Percentiles rank a stretch among this genome's conserved stretches.
phyloP scores from a whole-genome alignment of 2,888 invertebrate species.

The Polietes domitor region DNA sequence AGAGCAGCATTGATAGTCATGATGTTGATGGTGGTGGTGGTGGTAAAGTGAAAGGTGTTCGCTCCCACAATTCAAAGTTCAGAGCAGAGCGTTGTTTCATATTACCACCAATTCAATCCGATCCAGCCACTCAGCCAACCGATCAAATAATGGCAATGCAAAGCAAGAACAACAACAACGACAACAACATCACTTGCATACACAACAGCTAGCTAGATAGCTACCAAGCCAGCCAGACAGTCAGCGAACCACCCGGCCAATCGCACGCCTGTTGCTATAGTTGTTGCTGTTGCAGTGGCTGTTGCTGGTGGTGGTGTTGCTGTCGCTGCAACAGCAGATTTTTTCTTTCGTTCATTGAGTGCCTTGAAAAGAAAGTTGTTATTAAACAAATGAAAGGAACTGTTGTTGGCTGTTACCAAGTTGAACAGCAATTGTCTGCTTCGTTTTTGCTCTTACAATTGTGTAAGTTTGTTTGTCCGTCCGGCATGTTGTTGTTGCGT shows the following conservation, averaged over 20 bases:
- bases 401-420: conserved; percentile 61
- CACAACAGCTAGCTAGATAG: background rate
- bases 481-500: background rate
- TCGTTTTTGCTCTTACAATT: conserved; percentile 19
- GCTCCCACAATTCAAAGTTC: conserved; percentile 70
- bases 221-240: background rate
- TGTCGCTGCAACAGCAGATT: conserved; percentile 38
- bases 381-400: conserved; percentile 67
- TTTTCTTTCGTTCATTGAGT: conserved; percentile 52
- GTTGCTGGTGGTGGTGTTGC: conserved; percentile 16
- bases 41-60: conserved; percentile 70
- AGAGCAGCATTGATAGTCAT: conserved; percentile 62
- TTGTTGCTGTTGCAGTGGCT: background rate
- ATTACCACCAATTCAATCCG: conserved; percentile 63
- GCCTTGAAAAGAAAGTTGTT: conserved; percentile 68
- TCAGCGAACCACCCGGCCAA: conserved; percentile 26
- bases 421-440: conserved; percentile 60
- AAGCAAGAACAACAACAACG: background rate
- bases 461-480: conserved; percentile 43
- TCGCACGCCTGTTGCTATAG: conserved; percentile 31
- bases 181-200: background rate
- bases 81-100: conserved; percentile 65
- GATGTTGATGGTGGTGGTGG: conserved; percentile 43
- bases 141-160: conserved; percentile 37
- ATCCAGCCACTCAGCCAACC: conserved; percentile 51